Conservation (phyloP, 2,888 invertebrate species). For the Trachelus iudaicus region DNA sequence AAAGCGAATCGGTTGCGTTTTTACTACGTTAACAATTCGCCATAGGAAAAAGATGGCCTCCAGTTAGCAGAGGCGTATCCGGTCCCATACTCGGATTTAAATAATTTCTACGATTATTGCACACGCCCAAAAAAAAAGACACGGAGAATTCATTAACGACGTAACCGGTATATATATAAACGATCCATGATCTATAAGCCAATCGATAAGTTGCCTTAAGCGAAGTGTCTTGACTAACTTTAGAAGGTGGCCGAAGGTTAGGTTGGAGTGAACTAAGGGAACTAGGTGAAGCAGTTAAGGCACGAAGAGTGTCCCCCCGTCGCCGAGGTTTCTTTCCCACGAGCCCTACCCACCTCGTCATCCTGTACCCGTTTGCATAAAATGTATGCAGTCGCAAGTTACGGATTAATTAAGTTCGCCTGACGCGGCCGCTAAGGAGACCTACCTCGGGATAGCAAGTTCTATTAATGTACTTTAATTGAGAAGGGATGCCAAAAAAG, state of each 20-base stretch:
- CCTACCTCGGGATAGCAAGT: neutral
- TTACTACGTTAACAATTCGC: neutral
- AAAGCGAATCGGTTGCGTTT: neutral
- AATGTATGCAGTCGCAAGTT: conserved; percentile 17
- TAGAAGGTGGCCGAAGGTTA: neutral
- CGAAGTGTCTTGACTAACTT: neutral
- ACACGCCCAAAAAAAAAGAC: neutral
- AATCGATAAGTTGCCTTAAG: neutral
- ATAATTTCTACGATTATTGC: neutral
- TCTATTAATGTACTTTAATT: neutral
- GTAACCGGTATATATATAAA: neutral
- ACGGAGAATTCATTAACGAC: neutral
- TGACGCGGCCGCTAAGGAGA: neutral
- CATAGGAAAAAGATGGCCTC: neutral
- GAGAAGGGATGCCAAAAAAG: neutral
- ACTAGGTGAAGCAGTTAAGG: neutral
- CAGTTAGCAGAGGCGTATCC: neutral
- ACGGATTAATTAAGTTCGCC: conserved; percentile 35
- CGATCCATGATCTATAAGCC: neutral
- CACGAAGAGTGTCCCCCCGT: neutral
- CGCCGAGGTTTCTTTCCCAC: conserved; percentile 37
- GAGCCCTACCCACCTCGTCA: conserved; percentile 17
- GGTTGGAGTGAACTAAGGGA: neutral
- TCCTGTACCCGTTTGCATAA: conserved; percentile 18
- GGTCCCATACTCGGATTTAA: neutral